Percentiles rank a stretch among this genome's conserved stretches.
Conservation (phyloP, 2,113 vertebrate species). For the Falco punctatus region DNA sequence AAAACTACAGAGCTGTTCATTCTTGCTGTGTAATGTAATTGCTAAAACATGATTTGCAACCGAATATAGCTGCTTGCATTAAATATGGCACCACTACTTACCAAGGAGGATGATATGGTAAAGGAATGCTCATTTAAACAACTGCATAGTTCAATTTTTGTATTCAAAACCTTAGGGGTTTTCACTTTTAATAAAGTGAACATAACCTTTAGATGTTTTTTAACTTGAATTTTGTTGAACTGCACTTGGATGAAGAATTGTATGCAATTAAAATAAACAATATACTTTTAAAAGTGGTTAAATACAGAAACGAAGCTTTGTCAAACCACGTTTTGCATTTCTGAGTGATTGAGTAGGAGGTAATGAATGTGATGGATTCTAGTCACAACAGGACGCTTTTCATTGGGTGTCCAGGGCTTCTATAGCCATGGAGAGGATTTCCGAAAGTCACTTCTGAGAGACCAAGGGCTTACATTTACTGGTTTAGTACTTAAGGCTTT, state of each 20-base stretch:
- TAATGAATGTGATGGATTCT: background rate
- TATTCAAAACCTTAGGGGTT: background rate
- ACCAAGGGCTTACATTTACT: background rate
- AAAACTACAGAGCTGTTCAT: constrained; percentile 56
- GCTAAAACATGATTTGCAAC: constrained; percentile 69
- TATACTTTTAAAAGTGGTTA: background rate
- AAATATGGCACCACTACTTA: constrained; percentile 27
- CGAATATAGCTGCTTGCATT: constrained; percentile 63
- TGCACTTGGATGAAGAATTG: background rate
- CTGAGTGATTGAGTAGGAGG: background rate
- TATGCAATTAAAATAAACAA: constrained; percentile 10
- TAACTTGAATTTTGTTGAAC: background rate
- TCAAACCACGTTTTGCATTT: constrained; percentile 12
- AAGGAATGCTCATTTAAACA: constrained; percentile 48
- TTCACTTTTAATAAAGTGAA: background rate
- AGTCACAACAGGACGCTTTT: background rate
- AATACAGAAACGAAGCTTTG: constrained; percentile 20
- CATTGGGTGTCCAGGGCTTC: background rate
- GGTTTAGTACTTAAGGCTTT: background rate
- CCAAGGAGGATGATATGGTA: constrained; percentile 39
- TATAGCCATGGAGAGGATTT: background rate
- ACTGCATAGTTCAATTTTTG: background rate
- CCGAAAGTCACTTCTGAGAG: background rate
- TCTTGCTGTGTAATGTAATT: constrained; percentile 67
- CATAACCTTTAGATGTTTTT: background rate